Percentiles rank a stretch among this genome's conserved stretches.
These are phyloP conservation scores for Alethe diademata DNA, from an alignment of 2,113 vertebrate species.

Conservation along the genomic window DNA sequence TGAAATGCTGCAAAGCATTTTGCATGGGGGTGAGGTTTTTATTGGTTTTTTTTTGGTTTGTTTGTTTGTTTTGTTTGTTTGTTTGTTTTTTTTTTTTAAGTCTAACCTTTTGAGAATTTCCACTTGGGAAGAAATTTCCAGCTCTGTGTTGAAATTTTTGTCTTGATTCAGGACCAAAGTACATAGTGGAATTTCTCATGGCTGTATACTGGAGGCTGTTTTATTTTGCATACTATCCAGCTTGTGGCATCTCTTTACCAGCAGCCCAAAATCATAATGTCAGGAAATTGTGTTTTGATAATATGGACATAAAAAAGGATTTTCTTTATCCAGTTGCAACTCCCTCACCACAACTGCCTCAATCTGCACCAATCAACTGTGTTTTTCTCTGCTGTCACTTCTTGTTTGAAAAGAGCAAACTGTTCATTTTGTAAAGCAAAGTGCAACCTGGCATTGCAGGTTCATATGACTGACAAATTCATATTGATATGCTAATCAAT, in stretches of 20 bases:
- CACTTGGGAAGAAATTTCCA: background rate
- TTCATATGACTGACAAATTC: slow-evolving; percentile 32
- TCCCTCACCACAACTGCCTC: background rate
- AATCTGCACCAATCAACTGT: background rate
- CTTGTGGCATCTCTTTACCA: background rate
- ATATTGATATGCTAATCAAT: slow-evolving; percentile 37
- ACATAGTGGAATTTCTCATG: background rate
- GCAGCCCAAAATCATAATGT: background rate
- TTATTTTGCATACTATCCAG: background rate
- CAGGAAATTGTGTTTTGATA: background rate
- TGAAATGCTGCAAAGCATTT: background rate
- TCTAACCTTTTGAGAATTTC: background rate
- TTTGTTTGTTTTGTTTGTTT: background rate
- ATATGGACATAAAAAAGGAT: background rate
- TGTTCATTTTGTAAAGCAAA: background rate
- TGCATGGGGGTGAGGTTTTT: background rate
- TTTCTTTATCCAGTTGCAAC: background rate
- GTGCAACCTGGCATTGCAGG: background rate
- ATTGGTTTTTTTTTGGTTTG: too few relatives aligned
- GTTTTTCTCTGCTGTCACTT: slow-evolving; percentile 19
- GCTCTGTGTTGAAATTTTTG: background rate
- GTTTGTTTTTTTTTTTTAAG: background rate
- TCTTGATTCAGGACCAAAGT: background rate
- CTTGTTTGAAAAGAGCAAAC: slow-evolving; percentile 4
- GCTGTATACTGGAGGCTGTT: background rate